These are phyloP conservation scores for Cololabis saira DNA, from an alignment of 2,113 vertebrate species.

Conservation along the genomic window DNA sequence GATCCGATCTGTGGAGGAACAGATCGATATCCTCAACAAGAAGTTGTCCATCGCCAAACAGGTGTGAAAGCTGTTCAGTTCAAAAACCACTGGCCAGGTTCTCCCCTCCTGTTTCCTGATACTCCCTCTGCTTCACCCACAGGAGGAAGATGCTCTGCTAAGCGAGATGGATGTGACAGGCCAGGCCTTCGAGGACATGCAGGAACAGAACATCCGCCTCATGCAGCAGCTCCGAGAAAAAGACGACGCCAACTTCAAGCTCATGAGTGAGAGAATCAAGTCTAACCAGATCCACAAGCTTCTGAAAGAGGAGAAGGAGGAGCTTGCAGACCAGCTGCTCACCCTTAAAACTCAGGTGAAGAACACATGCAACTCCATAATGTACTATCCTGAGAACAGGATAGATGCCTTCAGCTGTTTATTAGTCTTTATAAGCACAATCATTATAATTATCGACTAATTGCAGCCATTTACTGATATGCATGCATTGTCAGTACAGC, in stretches of 20 bases:
- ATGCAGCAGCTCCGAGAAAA: constrained; percentile 98
- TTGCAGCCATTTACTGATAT: not conserved
- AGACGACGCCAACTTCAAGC: constrained; percentile 97
- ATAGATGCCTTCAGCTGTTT: no score
- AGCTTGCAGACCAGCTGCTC: constrained; percentile 93
- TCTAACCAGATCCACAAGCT: constrained; percentile 99
- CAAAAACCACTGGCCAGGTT: fast-evolving
- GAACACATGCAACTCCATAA: fast-evolving
- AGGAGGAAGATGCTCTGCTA: constrained; percentile 96
- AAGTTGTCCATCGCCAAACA: constrained; percentile 96
- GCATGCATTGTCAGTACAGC: not conserved
- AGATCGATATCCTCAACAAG: constrained; percentile 96
- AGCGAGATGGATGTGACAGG: constrained; percentile 99
- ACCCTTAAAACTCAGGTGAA: constrained; percentile 95
- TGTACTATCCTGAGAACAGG: not conserved
- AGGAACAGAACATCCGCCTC: constrained; percentile 96
- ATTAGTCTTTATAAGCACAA: no score
- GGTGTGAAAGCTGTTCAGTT: constrained; percentile 68
- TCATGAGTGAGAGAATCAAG: constrained; percentile 98
- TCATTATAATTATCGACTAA: not conserved
- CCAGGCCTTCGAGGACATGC: constrained; percentile 99
- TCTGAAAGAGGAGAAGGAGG: constrained; percentile 97
- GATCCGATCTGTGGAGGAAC: constrained; percentile 94
- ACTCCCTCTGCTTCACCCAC: not conserved
- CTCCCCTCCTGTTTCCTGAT: not conserved